Conservation (phyloP, 2,888 invertebrate species). For the Parelbella ahira region DNA sequence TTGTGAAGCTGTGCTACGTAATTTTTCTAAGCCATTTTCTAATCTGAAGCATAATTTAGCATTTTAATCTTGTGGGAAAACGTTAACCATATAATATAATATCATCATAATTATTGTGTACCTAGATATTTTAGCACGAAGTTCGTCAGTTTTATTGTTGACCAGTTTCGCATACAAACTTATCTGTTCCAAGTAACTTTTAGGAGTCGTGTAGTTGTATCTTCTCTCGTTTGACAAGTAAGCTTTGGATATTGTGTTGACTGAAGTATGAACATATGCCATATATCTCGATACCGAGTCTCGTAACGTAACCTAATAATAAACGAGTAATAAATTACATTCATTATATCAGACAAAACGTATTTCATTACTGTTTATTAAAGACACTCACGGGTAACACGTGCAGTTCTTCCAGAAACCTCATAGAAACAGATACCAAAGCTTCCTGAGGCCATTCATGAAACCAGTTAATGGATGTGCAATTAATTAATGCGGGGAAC, state of each 20-base stretch:
- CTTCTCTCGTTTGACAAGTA: slow-evolving; percentile 94
- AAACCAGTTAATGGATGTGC: slow-evolving; percentile 98
- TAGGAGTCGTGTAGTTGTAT: slow-evolving; percentile 98
- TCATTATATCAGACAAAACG: too few relatives aligned
- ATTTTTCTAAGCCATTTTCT: slow-evolving; percentile 96
- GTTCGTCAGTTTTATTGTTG: slow-evolving; percentile 89
- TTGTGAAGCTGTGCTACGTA: slow-evolving; percentile 93
- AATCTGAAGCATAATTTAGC: too few relatives aligned
- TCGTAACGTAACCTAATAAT: slow-evolving; percentile 82
- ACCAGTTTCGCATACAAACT: slow-evolving; percentile 94
- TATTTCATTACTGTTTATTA: too few relatives aligned
- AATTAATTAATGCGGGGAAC: slow-evolving; percentile 97
- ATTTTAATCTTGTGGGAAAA: too few relatives aligned
- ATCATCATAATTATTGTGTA: too few relatives aligned
- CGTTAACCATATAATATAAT: too few relatives aligned
- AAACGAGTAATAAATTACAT: too few relatives aligned
- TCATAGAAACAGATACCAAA: slow-evolving; percentile 93
- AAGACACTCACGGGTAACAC: slow-evolving; percentile 85
- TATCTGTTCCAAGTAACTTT: slow-evolving; percentile 97
- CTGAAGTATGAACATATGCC: slow-evolving; percentile 96
- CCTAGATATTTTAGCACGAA: slow-evolving; percentile 91
- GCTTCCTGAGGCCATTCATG: slow-evolving; percentile 99
- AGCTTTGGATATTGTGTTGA: slow-evolving; percentile 92
- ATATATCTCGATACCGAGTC: slow-evolving; percentile 95
- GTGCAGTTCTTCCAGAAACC: slow-evolving; percentile 90